Evolutionary conservation across 1,140 invertebrate genomes (phyloP), one percentile per base, ranked within the genome.

Genomic region (Ceratitis capitata): DNA sequence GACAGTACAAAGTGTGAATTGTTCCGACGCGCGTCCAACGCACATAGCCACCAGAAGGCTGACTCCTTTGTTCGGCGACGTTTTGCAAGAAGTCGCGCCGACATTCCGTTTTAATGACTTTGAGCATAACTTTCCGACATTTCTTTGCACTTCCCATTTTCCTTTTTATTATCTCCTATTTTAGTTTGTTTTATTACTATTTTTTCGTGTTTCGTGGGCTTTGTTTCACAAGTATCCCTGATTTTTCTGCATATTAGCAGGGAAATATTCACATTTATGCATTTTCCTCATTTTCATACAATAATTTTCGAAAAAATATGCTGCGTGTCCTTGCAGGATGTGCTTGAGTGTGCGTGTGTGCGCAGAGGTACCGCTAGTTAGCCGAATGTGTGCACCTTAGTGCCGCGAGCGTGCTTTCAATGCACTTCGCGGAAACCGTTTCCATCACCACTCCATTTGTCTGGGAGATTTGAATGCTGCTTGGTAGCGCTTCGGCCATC

Each of bases 61-160:
- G 23, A 12, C 9, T 23, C 39, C 19, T 45, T 78, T 78, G 69
- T 45, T 47, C 23, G 9, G 7, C 0, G 1, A 9, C 19, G 12
- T 47, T 78, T 78, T 78, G 39, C 69, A 10, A 78, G 69, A 78
- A 78, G 39, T 78, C 69, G 69, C 69, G 69, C 42, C 69, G 23
- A n/a, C 19, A 74, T 78, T 78, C 4, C 19, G 42, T 78, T 78
- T 78, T 45, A 78, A 78, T 78, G 69, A 45, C 69, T 78, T 2
- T 9, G 3, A 78, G 6, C 9, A 39, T 26, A 45, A 47, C 39
- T 78, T 78, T 45, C 10, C 39, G 10, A n/a, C n/a, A 16, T 0
- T 74, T 78, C 19, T 78, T 45, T 23, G 69, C 7, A 16, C 26
- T 78, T 35, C 51, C n/a, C 14, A 78, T 78, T 23, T 78, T n/a